Evolutionary conservation across 2,797 vertebrate genomes (phyloP).

Genomic region (Calcarius lapponicus): DNA sequence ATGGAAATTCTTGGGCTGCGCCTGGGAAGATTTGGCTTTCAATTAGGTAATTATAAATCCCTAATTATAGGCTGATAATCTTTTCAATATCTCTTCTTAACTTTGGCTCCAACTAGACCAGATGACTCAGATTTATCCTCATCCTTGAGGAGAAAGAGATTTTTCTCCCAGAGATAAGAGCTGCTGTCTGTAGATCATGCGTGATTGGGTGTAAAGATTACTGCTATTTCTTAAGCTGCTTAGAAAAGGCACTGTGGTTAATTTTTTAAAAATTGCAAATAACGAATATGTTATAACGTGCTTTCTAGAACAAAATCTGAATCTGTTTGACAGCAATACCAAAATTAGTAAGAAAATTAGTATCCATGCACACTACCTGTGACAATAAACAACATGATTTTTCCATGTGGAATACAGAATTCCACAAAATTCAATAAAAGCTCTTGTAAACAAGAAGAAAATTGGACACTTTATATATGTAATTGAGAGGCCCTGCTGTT

Average conservation of each 20-base stretch:
- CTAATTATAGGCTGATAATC: constrained; percentile 83
- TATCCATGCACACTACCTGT: not conserved
- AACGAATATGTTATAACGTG: not conserved
- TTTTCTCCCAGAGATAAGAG: constrained; percentile 51
- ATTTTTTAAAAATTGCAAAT: not conserved
- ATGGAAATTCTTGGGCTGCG: constrained; percentile 54
- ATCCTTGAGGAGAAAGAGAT: constrained; percentile 53
- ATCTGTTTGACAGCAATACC: not conserved
- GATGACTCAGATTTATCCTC: constrained; percentile 51
- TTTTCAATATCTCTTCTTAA: constrained; percentile 76
- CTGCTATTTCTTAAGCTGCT: constrained; percentile 18
- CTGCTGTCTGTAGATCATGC: constrained; percentile 22
- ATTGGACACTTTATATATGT: not conserved
- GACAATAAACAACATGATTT: not conserved
- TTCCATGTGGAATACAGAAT: not conserved
- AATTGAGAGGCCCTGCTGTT: not conserved
- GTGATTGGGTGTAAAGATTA: constrained; percentile 38
- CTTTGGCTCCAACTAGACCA: constrained; percentile 69
- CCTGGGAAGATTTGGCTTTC: constrained; percentile 75
- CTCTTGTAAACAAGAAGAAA: not conserved
- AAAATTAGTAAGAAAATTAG: not conserved
- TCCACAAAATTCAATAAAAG: not conserved
- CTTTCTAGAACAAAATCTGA: not conserved
- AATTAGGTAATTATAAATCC: constrained; percentile 89
- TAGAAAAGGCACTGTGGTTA: not conserved